Evolutionary conservation across 1,140 invertebrate genomes (phyloP), one percentile per base, ranked within the genome.

Genomic region (Drosophila micromelanica): DNA sequence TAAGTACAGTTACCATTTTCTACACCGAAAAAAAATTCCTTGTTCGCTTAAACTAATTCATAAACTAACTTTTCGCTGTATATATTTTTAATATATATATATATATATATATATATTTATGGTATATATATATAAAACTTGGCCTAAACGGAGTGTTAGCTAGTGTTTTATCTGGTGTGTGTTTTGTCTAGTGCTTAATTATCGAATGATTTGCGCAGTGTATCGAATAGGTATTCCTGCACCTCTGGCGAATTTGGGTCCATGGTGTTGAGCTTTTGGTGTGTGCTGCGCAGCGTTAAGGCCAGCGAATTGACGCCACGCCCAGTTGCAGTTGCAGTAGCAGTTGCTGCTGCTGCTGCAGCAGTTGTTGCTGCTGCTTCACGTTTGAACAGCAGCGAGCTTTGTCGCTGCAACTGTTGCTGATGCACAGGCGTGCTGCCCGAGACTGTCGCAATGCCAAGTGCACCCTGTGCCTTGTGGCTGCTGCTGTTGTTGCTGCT

Each of bases 171-270:
- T 61, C 3, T 23, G 27, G 8, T 48, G 51, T 62, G 32, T 20
- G 9, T 32, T 30, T 55, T 62, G 68, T 32, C 42, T 61, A 59
- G 7, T 35, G 56, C 51, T 73, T 89, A 87, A 55, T 85, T 94
- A 93, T 90, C 86, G 85, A 94, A 94, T 62, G 94, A 94, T 92
- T 94, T 94, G 80, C 94, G 93, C 80, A 94, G 85, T 48, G 92
- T 93, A 68, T 95, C 94, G 93, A 94, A 95, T 74, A 94, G 92
- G 76, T 94, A 94, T 63, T 95, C 94, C 46, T 94, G 94, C 59
- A 94, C 94, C 72, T 94, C 94, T 8, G 93, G 92, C 64, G 92
- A 92, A 69, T 92, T 92, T 27, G 93, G 93, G 68, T 94, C 93
- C 84, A 94, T 92, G 32, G 93, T 93, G 65, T 93, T 93, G 30